Evolutionary conservation across 2,797 vertebrate species (phyloP), one percentile per base, ranked within the genome.

Genomic region (Rhinogobio ventralis): DNA sequence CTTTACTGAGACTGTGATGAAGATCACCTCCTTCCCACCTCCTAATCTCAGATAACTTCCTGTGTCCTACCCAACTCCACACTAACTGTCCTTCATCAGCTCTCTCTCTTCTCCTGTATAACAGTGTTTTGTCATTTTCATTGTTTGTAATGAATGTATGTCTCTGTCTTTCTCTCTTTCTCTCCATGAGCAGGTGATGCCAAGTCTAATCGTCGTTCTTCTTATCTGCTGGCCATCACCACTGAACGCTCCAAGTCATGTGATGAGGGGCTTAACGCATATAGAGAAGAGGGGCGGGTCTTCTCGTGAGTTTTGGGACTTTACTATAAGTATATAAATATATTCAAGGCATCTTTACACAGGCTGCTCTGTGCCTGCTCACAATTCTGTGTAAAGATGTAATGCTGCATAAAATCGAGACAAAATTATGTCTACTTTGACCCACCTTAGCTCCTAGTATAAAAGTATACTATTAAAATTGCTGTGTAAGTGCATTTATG

Each of bases 191-290:
- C 95, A 99, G 98, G 96, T 93, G 96, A 95, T 95, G 96, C 96
- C 95, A 98, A 97, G 93, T 96, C 97, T 0, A 95, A 96, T 91
- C 97, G 97, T 86, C 97, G 98, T 89, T 99, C 98, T 60, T 99
- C 98, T 92, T 99, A 99, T 94, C 95, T 99, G 93, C 94, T 98
- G 94, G 98, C 97, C 93, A 97, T 99, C 94, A 98, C 97, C 91
- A 95, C 97, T 0, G 97, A 98, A 91, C 97, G 98, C 91, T 99
- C 98, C 93, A 99, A 99, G 94, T 99, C 98, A 53, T 99, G 98
- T 1, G 98, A 99, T 7, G 98, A 99, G 0, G 98, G 98, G 23
- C 97, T 99, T 90, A 99, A 99, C 86, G 92, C 95, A 0, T 98
- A 98, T 92, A 94, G 97, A 81, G 98, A 99, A 0, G 98, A 99